phyloP scores from a whole-genome alignment of 2,113 vertebrate species.

The Aix galericulata region DNA sequence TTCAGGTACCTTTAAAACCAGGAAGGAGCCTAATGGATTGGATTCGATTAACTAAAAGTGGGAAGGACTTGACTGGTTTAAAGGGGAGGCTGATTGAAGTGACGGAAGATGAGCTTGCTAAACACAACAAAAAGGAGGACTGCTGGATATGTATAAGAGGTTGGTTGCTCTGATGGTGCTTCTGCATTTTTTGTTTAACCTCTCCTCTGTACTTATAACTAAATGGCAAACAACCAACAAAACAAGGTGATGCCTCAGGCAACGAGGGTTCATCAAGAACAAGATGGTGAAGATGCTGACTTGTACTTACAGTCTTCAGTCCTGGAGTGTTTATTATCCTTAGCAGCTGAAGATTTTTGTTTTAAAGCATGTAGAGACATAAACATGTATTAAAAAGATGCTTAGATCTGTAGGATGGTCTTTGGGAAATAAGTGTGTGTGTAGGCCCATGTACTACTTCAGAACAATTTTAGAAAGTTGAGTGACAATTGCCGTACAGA shows the following conservation, averaged over 20 bases:
- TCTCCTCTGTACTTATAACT: neutral
- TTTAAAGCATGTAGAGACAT: neutral
- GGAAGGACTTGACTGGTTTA: slow-evolving; percentile 90
- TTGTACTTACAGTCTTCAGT: neutral
- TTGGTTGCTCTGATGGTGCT: slow-evolving; percentile 51
- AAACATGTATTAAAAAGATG: neutral
- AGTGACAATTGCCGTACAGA: neutral
- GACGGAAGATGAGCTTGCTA: slow-evolving; percentile 89
- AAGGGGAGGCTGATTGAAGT: slow-evolving; percentile 91
- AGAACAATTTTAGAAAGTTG: neutral
- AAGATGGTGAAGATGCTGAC: neutral
- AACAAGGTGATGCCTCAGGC: neutral
- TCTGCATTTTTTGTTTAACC: neutral
- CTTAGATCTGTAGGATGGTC: neutral
- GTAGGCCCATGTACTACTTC: neutral
- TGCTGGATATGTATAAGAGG: slow-evolving; percentile 99
- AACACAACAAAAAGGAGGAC: slow-evolving; percentile 88
- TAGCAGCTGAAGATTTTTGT: neutral
- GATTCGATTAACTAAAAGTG: slow-evolving; percentile 93
- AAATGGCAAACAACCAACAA: neutral
- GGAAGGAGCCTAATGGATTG: slow-evolving; percentile 99
- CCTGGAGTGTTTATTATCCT: neutral
- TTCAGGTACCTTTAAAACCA: slow-evolving; percentile 91
- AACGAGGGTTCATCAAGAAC: neutral
- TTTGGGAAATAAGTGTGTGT: neutral